These are phyloP conservation scores for Stomorhina lunata DNA, from an alignment of 2,888 invertebrate genomes.

Conservation along the genomic window DNA sequence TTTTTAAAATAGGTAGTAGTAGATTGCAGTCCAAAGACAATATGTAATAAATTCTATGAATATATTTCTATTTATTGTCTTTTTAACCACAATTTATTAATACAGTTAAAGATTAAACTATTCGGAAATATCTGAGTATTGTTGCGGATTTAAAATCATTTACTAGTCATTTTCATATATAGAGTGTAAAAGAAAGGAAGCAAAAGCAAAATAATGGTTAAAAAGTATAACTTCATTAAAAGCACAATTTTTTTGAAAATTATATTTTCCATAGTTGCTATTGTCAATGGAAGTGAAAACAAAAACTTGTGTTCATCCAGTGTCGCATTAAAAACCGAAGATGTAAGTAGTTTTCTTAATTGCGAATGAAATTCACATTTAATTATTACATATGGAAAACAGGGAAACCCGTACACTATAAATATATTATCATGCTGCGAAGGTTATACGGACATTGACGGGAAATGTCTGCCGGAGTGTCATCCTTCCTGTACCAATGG, in stretches of 20 bases:
- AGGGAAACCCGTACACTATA: background rate
- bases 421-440: constrained; percentile 11
- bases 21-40: too few species aligned
- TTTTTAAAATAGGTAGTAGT: too few species aligned
- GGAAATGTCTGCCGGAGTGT: constrained; percentile 7
- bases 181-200: background rate
- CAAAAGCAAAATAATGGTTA: background rate
- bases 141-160: background rate
- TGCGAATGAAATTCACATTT: background rate
- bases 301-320: background rate
- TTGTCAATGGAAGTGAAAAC: background rate
- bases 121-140: background rate
- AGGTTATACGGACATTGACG: constrained; percentile 1
- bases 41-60: too few species aligned
- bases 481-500: constrained; percentile 12
- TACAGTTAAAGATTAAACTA: background rate
- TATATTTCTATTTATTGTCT: background rate
- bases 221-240: background rate
- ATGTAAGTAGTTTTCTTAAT: constrained; percentile 1
- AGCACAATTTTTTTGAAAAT: background rate
- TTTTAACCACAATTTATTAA: constrained; percentile 22
- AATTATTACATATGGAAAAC: background rate
- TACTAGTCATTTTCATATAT: background rate
- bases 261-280: background rate
- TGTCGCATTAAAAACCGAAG: background rate